Evolutionary conservation across 92 coral and sea anemone species (phyloP), one percentile per base, ranked within the genome.

Genomic region (Epizoanthus fatuus): DNA sequence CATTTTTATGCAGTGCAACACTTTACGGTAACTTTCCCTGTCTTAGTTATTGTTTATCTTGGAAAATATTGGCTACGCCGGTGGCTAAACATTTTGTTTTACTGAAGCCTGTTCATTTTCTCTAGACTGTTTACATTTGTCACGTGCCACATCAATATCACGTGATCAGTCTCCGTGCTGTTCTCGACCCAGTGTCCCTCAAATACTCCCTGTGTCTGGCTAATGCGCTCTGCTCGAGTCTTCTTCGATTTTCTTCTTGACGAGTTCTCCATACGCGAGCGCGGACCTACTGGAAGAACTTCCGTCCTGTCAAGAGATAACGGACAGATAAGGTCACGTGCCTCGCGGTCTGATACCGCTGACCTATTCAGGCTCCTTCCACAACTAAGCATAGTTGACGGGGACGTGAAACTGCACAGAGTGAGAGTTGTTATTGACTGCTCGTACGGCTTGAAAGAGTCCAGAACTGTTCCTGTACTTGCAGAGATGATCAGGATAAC

Each of bases 91-190:
- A 47, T 47, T 63, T 63, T 10, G 37, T 63, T 2, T 38, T 63
- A 25, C 72, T 37, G 19, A 13, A 3, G 29, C 47, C 7, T 66
- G 72, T 52, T 74, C 79, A 74, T 53, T 74, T 16, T 74, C 22
- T 52, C 4, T n/a, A 74, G 39, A 53, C 2, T 54, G 9, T 16
- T 74, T 14, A 2, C 63, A 5, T 22, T 29, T 51, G 44, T 53
- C 79, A 74, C 79, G 63, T 74, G 79, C 79, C 79, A 74, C 79
- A 13, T 14, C 45, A 74, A 32, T 63, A 74, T 74, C 59, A 72
- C 78, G 78, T 72, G 62, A 47, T 72, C 57, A 7, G 56, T 49
- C n/a, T 51, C 60, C 40, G 42, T 29, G 78, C 22, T 44, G 78
- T 35, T 51, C 29, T 74, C 64, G 15, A 74, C 35, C 63, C 79